phyloP scores from a whole-genome alignment of 2,888 invertebrate genomes.

The Aromia moschata region DNA sequence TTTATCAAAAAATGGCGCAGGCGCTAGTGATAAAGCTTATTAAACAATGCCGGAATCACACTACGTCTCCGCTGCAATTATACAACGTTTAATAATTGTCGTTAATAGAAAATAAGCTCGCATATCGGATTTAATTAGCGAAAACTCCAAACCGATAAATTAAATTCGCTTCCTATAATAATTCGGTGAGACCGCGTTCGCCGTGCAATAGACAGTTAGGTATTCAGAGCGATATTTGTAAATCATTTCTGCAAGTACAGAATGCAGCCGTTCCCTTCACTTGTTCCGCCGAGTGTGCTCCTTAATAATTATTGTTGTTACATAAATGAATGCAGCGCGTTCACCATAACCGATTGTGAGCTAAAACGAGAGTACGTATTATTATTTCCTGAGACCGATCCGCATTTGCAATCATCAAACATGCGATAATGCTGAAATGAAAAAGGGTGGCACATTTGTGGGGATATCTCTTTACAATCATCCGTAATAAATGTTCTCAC shows the following conservation, averaged over 20 bases:
- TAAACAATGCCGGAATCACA: too few species aligned
- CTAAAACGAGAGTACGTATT: not conserved
- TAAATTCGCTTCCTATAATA: conserved; percentile 5
- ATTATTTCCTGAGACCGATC: too few species aligned
- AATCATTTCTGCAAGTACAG: conserved; percentile 2
- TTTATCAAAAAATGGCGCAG: not conserved
- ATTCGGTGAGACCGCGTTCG: conserved; percentile 2
- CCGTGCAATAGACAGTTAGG: conserved; percentile 6
- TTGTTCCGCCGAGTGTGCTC: not conserved
- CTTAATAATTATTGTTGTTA: conserved; percentile 7
- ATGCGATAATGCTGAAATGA: too few species aligned
- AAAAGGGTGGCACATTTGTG: too few species aligned
- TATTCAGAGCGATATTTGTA: conserved; percentile 11
- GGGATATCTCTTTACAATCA: too few species aligned
- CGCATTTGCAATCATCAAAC: too few species aligned
- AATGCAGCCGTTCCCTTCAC: conserved; percentile 16
- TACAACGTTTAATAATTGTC: not conserved
- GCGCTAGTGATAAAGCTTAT: too few species aligned
- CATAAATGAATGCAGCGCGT: not conserved
- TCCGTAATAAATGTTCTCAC: too few species aligned
- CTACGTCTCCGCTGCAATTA: not conserved
- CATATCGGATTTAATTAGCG: conserved; percentile 3
- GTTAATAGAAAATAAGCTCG: not conserved
- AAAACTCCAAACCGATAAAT: conserved; percentile 8
- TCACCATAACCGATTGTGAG: not conserved